Conservation (phyloP, 2,113 vertebrate genomes). For the Callithrix jacchus region DNA sequence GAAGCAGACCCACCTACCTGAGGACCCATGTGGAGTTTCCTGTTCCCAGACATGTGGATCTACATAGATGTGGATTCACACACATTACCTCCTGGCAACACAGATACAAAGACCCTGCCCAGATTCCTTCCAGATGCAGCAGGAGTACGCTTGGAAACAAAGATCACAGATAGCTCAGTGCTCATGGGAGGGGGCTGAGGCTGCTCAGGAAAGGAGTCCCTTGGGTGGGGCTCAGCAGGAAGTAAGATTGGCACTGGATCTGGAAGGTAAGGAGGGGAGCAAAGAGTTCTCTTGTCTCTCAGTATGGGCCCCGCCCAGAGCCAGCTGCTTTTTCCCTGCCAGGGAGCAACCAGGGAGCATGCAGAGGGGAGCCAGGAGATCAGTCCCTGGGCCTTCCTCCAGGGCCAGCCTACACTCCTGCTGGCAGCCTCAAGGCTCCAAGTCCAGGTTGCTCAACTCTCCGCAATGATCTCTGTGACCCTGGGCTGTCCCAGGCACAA, state of each 20-base stretch:
- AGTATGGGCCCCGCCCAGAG: background rate
- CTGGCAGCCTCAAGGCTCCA: background rate
- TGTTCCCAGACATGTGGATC: background rate
- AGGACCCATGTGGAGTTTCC: background rate
- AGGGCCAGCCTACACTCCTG: background rate
- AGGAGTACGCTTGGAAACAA: background rate
- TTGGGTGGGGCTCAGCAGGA: background rate
- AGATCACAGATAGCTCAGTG: background rate
- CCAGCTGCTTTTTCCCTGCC: background rate
- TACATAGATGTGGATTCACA: background rate
- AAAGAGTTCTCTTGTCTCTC: background rate
- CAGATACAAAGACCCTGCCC: background rate
- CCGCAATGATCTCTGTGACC: background rate
- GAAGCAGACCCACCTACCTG: background rate
- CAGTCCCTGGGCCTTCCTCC: background rate
- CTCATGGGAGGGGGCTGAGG: background rate
- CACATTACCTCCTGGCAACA: background rate
- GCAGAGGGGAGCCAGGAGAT: background rate
- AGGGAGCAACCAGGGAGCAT: background rate
- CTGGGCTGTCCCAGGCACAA: background rate
- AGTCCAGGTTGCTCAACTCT: background rate
- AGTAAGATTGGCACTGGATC: background rate
- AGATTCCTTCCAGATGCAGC: background rate
- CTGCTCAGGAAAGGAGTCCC: background rate
- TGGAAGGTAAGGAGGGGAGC: background rate